phyloP scores from a whole-genome alignment of 2,113 vertebrate species.

The Paramisgurnus dabryanus region DNA sequence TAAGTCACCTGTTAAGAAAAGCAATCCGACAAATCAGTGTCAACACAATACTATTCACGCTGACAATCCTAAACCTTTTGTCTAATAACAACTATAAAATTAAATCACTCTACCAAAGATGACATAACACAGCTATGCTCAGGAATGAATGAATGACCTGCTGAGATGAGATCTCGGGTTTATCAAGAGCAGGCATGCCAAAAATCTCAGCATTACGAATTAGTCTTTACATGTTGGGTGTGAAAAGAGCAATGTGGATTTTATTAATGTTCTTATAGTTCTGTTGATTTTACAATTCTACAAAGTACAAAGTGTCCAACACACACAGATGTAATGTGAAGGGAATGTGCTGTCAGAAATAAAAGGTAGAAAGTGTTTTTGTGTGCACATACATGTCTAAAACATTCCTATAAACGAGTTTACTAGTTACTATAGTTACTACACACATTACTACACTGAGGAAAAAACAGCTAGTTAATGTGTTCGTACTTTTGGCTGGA shows the following conservation, averaged over 20 bases:
- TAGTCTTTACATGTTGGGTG: constrained; percentile 16
- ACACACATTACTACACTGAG: no score
- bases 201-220: not conserved
- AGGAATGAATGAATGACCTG: constrained; percentile 29
- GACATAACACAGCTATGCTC: not conserved
- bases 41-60: not conserved
- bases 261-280: constrained; percentile 3
- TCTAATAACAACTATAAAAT: constrained; percentile 22
- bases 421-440: no score
- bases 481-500: no score
- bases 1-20: constrained; percentile 82
- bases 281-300: constrained; percentile 3
- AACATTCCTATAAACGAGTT: not conserved
- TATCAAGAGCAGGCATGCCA: not conserved
- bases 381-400: not conserved
- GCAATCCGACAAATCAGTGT: constrained; percentile 20
- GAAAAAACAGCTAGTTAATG: not conserved
- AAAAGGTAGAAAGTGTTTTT: not conserved
- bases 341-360: not conserved
- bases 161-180: not conserved
- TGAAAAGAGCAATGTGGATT: constrained; percentile 2
- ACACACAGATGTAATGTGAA: not conserved
- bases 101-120: not conserved
- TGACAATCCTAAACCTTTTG: not conserved
- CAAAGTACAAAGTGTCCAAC: constrained; percentile 7